Evolutionary conservation across 1,140 invertebrate genomes (phyloP).

Genomic region (Zaprionus ghesquierei): DNA sequence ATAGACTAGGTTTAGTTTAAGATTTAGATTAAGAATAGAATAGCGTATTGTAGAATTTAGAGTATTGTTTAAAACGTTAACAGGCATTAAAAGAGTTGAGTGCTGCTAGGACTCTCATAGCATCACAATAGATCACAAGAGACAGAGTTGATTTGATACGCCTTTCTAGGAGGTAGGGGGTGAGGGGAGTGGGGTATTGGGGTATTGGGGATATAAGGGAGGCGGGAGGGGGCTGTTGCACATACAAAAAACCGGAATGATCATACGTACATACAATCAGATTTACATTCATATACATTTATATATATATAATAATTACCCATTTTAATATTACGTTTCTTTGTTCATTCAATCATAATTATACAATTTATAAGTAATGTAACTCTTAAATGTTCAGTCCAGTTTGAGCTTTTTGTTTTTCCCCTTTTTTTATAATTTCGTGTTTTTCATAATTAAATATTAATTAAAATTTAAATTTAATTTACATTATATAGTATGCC

Average conservation of each 20-base stretch:
- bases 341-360: conserved; percentile 41
- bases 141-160: conserved; percentile 70
- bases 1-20: conserved; percentile 21
- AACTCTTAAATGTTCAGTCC: conserved; percentile 79
- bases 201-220: too few species aligned
- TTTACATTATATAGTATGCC: conserved; percentile 56
- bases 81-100: conserved; percentile 73
- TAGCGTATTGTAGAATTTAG: conserved; percentile 27
- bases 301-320: conserved; percentile 58
- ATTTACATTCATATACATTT: conserved; percentile 39
- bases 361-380: conserved; percentile 66
- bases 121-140: conserved; percentile 80
- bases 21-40: conserved; percentile 22
- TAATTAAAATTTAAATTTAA: conserved; percentile 64
- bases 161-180: conserved; percentile 2
- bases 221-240: conserved; percentile 25
- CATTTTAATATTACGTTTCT: conserved; percentile 51
- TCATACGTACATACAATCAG: conserved; percentile 54
- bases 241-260: conserved; percentile 34
- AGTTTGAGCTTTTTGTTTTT: conserved; percentile 78
- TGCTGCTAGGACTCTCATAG: conserved; percentile 65
- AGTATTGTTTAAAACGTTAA: conserved; percentile 73
- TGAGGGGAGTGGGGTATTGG: too few species aligned
- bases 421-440: conserved; percentile 53
- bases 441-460: conserved; percentile 36